Evolutionary conservation across 2,888 invertebrate genomes (phyloP), one percentile per base, ranked within the genome.

Genomic region (Eupithecia insigniata): DNA sequence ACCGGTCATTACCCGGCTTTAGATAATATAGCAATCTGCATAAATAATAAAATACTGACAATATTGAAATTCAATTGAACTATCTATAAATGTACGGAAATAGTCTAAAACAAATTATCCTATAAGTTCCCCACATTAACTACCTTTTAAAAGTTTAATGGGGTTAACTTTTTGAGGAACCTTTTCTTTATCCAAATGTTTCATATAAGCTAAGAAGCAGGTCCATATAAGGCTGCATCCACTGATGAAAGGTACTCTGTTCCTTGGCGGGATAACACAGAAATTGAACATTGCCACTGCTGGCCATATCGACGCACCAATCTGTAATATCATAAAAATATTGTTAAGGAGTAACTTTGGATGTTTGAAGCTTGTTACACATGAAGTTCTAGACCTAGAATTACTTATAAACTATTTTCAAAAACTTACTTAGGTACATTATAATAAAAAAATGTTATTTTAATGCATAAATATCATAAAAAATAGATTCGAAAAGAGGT

Each of bases 151-250:
- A 34, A 89, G 69, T 71, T 82, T 72, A 55, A 86, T 80, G 76
- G 87, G 79, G 77, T 76, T 71, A 72, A 80, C 77, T 79, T 82
- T 85, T 67, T 72, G 74, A 70, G 82, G 72, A 22, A 92, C 79
- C 67, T 87, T 79, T 76, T 92, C 90, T 81, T 90, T 90, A 70
- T 94, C 93, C 73, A 91, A 81, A 78, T 97, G 96, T 87, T 97
- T 97, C 97, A 97, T 97, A 81, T 97, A 97, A 0, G 97, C 97
- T 69, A 97, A 91, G 85, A 97, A 97, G 80, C 96, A 96, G 7
- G 97, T 97, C 97, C 97, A 97, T 76, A 97, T 87, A 67, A 97
- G 94, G 86, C 97, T 97, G 85, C 97, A 97, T 43, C 96, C 86
- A 82, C 97, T 97, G 34, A 97, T 97, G 82, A 97, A 97, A 30